phyloP scores from a whole-genome alignment of 2,888 invertebrate genomes.

The Leuctra nigra region DNA sequence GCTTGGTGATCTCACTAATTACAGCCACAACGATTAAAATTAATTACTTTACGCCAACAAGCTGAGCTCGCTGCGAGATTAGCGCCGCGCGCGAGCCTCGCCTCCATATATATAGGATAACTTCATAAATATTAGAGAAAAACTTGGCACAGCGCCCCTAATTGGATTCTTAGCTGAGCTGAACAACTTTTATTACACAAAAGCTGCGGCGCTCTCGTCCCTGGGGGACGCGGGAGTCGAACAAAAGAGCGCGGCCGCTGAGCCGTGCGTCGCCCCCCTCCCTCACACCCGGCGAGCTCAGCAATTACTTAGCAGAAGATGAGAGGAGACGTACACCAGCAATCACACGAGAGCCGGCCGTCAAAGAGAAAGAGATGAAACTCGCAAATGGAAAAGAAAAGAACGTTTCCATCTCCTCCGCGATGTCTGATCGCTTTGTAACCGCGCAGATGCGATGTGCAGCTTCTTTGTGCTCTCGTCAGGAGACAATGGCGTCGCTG shows the following conservation, averaged over 20 bases:
- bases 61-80: constrained; percentile 7
- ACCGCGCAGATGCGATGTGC: too few species aligned
- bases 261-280: too few species aligned
- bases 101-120: not conserved
- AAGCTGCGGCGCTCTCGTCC: not conserved
- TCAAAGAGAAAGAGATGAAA: too few species aligned
- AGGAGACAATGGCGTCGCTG: too few species aligned
- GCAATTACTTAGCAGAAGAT: not conserved
- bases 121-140: constrained; percentile 11
- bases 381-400: too few species aligned
- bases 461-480: too few species aligned
- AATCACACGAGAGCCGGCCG: too few species aligned
- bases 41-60: constrained; percentile 28
- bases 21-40: constrained; percentile 28
- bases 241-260: not conserved
- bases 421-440: too few species aligned
- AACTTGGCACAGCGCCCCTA: constrained; percentile 17
- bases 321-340: too few species aligned
- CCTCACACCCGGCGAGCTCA: too few species aligned
- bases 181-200: constrained; percentile 21
- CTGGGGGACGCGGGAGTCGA: not conserved
- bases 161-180: constrained; percentile 24
- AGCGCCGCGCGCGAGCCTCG: not conserved
- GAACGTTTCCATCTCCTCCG: too few species aligned
- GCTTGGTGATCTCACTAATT: constrained; percentile 26